Conservation (phyloP, 2,888 invertebrate genomes). For the Drosophila limbata region DNA sequence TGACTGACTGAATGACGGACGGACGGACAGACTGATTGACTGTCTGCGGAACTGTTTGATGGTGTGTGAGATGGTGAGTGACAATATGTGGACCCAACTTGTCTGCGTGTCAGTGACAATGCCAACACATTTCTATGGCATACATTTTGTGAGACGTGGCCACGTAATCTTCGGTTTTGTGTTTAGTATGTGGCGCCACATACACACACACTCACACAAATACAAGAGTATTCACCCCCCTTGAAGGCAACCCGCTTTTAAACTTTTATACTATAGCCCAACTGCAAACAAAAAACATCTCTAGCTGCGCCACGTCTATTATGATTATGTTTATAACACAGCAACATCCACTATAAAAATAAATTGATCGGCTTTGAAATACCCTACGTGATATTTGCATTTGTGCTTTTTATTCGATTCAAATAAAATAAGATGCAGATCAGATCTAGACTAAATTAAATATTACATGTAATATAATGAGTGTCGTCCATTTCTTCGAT, state of each 20-base stretch:
- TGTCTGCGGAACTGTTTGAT: conserved; percentile 23
- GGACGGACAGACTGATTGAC: conserved; percentile 28
- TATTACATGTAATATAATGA: neutral
- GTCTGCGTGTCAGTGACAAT: conserved; percentile 68
- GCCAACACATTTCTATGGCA: conserved; percentile 62
- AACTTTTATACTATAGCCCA: conserved; percentile 23
- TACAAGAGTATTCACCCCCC: neutral
- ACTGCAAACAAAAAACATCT: conserved; percentile 35
- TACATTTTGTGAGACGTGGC: conserved; percentile 54
- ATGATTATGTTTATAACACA: conserved; percentile 39
- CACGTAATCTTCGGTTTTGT: conserved; percentile 48
- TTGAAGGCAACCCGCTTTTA: neutral
- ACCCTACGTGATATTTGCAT: neutral
- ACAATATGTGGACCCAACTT: conserved; percentile 32
- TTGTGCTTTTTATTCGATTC: neutral
- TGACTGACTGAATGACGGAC: conserved; percentile 17
- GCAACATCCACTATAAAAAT: neutral
- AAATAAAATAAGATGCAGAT: no score
- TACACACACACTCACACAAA: conserved; percentile 7
- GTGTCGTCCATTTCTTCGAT: no score
- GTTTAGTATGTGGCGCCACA: conserved; percentile 46
- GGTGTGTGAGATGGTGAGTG: conserved; percentile 1
- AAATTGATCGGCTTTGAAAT: neutral
- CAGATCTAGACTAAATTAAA: neutral
- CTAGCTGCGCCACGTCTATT: conserved; percentile 42